Conservation (phyloP, 1,140 invertebrate genomes). For the Liolophura sinensis region DNA sequence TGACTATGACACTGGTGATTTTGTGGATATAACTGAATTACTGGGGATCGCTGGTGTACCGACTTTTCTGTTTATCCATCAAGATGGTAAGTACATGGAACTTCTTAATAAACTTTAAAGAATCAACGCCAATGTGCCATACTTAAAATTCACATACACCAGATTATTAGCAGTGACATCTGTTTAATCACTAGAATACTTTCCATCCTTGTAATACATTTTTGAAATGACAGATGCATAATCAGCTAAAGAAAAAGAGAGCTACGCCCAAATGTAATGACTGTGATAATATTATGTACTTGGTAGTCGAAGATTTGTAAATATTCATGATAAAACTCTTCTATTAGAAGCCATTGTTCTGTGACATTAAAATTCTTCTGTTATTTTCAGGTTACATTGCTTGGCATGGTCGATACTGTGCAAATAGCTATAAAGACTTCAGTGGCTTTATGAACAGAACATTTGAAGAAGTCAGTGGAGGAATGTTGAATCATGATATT, state of each 20-base stretch:
- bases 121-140: neutral
- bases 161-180: neutral
- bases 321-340: neutral
- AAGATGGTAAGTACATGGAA: slow-evolving; percentile 39
- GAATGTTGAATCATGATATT: too few relatives aligned
- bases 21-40: slow-evolving; percentile 45
- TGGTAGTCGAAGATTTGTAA: neutral
- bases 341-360: neutral
- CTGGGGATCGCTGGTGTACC: slow-evolving; percentile 52
- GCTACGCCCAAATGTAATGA: neutral
- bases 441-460: slow-evolving; percentile 50
- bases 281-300: neutral
- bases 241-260: neutral
- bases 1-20: neutral
- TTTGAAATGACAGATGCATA: neutral
- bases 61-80: slow-evolving; percentile 51
- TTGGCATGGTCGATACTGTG: slow-evolving; percentile 57
- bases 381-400: slow-evolving; percentile 51
- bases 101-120: neutral
- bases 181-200: neutral
- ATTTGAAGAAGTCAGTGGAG: slow-evolving; percentile 39
- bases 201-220: neutral
- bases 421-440: slow-evolving; percentile 51
- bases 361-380: neutral
- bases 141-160: neutral